Evolutionary conservation across 2,113 vertebrate genomes (phyloP).

Genomic region (Monopterus albus): DNA sequence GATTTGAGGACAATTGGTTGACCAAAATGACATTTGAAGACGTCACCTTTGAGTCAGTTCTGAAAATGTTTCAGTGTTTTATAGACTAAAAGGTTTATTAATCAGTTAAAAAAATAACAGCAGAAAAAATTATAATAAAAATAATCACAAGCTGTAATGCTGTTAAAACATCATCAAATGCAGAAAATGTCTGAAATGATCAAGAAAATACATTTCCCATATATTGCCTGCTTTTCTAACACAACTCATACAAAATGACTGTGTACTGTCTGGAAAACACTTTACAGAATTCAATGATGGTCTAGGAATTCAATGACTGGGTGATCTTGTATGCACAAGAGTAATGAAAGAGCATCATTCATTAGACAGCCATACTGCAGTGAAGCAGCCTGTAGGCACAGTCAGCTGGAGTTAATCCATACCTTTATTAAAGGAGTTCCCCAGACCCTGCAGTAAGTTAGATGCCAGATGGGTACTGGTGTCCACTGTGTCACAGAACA

Average conservation of each 20-base stretch:
- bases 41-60: too few species aligned
- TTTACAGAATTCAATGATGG: background rate
- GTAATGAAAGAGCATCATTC: slow-evolving; percentile 11
- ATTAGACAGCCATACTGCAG: slow-evolving; percentile 15
- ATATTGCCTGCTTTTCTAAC: too few species aligned
- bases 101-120: too few species aligned
- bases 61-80: too few species aligned
- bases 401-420: slow-evolving; percentile 40
- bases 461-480: slow-evolving; percentile 30
- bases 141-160: too few species aligned
- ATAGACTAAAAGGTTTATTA: too few species aligned
- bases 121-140: too few species aligned
- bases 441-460: slow-evolving; percentile 39
- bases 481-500: slow-evolving; percentile 31
- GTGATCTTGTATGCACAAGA: background rate
- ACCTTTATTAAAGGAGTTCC: slow-evolving; percentile 22
- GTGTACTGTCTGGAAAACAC: background rate
- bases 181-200: too few species aligned
- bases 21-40: too few species aligned
- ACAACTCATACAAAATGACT: background rate
- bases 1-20: too few species aligned
- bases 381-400: slow-evolving; percentile 39
- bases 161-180: too few species aligned
- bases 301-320: background rate
- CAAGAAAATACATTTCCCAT: too few species aligned